Percentiles rank a stretch among this genome's conserved stretches.
These are phyloP conservation scores for Streptopelia turtur DNA, from an alignment of 2,797 vertebrate genomes.

Conservation along the genomic window DNA sequence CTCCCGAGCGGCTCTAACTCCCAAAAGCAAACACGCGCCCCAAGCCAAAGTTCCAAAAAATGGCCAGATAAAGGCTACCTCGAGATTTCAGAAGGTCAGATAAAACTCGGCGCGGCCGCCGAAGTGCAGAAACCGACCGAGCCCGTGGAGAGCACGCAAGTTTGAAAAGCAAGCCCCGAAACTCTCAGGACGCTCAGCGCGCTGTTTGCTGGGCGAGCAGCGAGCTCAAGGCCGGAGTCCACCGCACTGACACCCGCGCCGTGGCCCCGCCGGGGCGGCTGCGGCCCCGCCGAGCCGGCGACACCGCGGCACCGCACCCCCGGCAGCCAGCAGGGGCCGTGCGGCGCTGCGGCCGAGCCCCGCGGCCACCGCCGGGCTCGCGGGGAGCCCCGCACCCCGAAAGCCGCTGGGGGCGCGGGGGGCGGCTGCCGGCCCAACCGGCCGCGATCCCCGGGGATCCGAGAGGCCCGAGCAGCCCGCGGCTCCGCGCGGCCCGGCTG, in stretches of 20 bases:
- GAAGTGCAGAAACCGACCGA: not conserved
- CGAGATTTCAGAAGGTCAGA: not conserved
- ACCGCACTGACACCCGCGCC: too few species aligned
- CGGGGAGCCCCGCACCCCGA: not conserved
- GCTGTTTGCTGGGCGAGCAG: too few species aligned
- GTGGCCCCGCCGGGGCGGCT: too few species aligned
- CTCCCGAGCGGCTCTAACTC: not conserved
- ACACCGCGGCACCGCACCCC: too few species aligned
- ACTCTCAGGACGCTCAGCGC: rapidly evolving
- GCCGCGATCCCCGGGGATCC: not conserved
- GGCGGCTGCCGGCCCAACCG: not conserved
- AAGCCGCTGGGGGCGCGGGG: not conserved
- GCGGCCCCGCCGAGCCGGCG: too few species aligned
- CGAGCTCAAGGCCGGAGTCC: too few species aligned
- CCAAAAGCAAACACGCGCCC: not conserved
- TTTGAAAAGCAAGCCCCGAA: not conserved
- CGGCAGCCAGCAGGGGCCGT: too few species aligned
- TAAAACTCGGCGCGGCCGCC: not conserved
- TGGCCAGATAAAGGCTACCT: not conserved
- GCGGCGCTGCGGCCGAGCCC: too few species aligned
- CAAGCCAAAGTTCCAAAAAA: not conserved
- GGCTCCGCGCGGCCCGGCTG: not conserved
- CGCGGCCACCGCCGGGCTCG: not conserved
- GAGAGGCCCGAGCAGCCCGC: too few species aligned
- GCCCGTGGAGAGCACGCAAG: not conserved